These are phyloP conservation scores for Heliconius himera DNA, from an alignment of 1,140 invertebrate genomes.

Conservation along the genomic window DNA sequence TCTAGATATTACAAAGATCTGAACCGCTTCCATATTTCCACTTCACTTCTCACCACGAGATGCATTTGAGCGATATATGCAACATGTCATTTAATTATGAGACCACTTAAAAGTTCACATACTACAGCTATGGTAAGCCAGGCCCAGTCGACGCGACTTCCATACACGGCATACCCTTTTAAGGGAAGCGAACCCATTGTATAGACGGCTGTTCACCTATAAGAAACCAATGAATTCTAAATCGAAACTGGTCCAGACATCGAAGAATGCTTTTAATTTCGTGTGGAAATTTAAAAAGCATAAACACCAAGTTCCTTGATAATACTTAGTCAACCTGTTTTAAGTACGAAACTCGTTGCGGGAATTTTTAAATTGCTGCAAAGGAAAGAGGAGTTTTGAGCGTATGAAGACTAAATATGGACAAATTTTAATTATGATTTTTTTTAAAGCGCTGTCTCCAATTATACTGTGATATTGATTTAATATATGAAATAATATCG, in stretches of 20 bases:
- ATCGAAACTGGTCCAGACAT: constrained; percentile 39
- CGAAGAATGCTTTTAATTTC: constrained; percentile 49
- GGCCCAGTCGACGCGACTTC: constrained; percentile 41
- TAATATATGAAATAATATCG: not conserved
- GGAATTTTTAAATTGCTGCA: not conserved
- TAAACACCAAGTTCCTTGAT: not conserved
- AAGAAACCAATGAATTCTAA: constrained; percentile 62
- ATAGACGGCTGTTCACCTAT: constrained; percentile 63
- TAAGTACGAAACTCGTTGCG: not conserved
- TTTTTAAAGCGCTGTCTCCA: not conserved
- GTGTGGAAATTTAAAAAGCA: not conserved
- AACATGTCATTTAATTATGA: constrained; percentile 32
- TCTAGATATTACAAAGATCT: not conserved
- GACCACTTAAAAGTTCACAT: constrained; percentile 35
- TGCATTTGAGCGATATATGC: constrained; percentile 29
- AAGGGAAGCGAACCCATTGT: constrained; percentile 74
- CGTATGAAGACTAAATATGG: not conserved
- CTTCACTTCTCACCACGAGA: constrained; percentile 1
- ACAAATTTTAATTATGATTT: not conserved
- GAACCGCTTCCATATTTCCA: constrained; percentile 4
- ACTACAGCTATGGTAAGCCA: constrained; percentile 33
- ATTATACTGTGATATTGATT: not conserved
- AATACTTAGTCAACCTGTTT: constrained; percentile 7
- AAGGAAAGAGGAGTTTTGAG: not conserved
- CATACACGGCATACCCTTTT: constrained; percentile 57